Evolutionary conservation across 1,140 invertebrate species (phyloP).

Genomic region (Amyelois transitella): DNA sequence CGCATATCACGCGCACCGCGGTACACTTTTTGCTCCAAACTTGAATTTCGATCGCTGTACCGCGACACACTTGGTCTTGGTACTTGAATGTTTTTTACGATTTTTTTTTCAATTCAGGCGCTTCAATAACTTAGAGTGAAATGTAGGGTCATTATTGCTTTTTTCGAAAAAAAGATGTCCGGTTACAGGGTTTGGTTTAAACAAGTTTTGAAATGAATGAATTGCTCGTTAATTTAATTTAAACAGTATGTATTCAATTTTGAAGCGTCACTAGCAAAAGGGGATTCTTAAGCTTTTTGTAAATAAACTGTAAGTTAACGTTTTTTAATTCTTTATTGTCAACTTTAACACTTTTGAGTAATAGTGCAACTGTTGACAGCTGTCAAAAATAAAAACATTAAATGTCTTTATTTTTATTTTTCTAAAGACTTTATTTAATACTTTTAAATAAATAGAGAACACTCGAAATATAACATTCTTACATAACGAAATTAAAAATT

Average conservation of each 20-base stretch:
- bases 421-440: too few relatives aligned
- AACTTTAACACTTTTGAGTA: too few relatives aligned
- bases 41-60: constrained; percentile 64
- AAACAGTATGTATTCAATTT: background rate
- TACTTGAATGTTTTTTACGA: constrained; percentile 29
- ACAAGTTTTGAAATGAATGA: background rate
- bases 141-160: constrained; percentile 6
- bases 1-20: constrained; percentile 9
- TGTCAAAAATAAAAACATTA: too few relatives aligned
- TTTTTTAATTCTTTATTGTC: too few relatives aligned
- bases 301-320: too few relatives aligned
- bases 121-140: constrained; percentile 6
- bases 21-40: constrained; percentile 59
- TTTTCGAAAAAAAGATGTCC: background rate
- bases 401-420: too few relatives aligned
- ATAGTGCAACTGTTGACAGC: too few relatives aligned
- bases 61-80: constrained; percentile 37
- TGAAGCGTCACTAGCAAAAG: background rate
- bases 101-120: constrained; percentile 10
- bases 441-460: too few relatives aligned
- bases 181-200: background rate
- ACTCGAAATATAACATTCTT: too few relatives aligned
- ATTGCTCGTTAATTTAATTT: background rate
- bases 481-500: too few relatives aligned
- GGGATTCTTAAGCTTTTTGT: background rate